These are phyloP conservation scores for Euglossa dilemma DNA, from an alignment of 1,140 invertebrate species.

Conservation along the genomic window DNA sequence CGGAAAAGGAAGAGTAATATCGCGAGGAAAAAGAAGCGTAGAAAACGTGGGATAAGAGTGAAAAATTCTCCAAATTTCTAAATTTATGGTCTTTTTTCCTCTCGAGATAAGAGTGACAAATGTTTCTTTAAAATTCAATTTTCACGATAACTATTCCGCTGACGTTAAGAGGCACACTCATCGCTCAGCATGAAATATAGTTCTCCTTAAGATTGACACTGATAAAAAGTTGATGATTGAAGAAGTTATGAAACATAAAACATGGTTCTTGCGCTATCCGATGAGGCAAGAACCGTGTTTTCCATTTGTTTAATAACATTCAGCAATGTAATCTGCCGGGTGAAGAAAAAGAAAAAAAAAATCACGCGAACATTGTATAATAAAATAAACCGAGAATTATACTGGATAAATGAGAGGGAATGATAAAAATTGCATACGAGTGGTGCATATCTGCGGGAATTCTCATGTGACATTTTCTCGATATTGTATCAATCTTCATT, in stretches of 20 bases:
- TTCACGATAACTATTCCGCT: not conserved
- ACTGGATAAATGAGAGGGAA: not conserved
- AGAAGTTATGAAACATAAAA: not conserved
- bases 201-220: not conserved
- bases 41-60: no score
- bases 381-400: not conserved
- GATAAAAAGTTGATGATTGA: not conserved
- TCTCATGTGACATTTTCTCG: not conserved
- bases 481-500: conserved; percentile 6
- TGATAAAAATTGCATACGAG: not conserved
- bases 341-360: no score
- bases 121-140: not conserved
- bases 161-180: not conserved
- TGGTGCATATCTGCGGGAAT: not conserved
- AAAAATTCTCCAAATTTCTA: not conserved
- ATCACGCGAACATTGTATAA: not conserved
- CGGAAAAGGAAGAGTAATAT: no score
- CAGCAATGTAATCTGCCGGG: not conserved
- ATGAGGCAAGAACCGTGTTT: not conserved
- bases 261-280: not conserved
- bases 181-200: not conserved
- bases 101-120: not conserved
- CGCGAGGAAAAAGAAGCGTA: no score
- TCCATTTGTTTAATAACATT: not conserved
- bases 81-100: not conserved